Conservation (phyloP, 2,113 vertebrate genomes). For the Ascaphus truei region DNA sequence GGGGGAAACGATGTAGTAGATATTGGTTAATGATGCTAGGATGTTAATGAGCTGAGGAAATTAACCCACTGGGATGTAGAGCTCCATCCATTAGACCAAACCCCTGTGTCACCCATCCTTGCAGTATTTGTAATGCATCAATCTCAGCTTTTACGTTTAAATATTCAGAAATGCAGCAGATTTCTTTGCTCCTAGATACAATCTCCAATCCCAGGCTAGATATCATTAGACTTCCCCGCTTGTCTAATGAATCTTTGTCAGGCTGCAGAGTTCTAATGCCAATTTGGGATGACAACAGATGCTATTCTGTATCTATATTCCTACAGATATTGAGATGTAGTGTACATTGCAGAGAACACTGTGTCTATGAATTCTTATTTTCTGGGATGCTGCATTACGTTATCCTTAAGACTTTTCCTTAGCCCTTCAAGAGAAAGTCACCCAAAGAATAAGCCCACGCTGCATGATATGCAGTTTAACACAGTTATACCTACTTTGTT, state of each 20-base stretch:
- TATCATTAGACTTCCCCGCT: conserved; percentile 25
- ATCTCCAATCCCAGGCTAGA: conserved; percentile 16
- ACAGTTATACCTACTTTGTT: no score
- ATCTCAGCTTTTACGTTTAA: not conserved
- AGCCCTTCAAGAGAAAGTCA: no score
- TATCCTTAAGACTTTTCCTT: not conserved
- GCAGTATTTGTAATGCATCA: conserved; percentile 1
- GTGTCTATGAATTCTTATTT: not conserved
- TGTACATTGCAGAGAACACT: conserved; percentile 22
- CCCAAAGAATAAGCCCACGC: no score
- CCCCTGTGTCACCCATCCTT: not conserved
- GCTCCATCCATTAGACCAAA: not conserved
- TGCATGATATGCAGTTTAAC: no score
- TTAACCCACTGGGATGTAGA: not conserved
- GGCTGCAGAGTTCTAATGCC: conserved; percentile 25
- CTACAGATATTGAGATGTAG: conserved; percentile 17
- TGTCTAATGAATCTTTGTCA: conserved; percentile 32
- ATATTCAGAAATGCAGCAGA: conserved; percentile 31
- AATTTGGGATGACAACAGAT: conserved; percentile 29
- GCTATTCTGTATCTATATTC: conserved; percentile 24
- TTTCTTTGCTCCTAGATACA: conserved; percentile 5
- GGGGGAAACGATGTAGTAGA: no score
- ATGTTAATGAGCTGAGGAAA: not conserved
- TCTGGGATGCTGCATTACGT: conserved; percentile 8
- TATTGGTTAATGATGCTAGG: not conserved